These are phyloP conservation scores for Prosopocoilus inquinatus DNA, from an alignment of 2,888 invertebrate genomes.

Conservation along the genomic window DNA sequence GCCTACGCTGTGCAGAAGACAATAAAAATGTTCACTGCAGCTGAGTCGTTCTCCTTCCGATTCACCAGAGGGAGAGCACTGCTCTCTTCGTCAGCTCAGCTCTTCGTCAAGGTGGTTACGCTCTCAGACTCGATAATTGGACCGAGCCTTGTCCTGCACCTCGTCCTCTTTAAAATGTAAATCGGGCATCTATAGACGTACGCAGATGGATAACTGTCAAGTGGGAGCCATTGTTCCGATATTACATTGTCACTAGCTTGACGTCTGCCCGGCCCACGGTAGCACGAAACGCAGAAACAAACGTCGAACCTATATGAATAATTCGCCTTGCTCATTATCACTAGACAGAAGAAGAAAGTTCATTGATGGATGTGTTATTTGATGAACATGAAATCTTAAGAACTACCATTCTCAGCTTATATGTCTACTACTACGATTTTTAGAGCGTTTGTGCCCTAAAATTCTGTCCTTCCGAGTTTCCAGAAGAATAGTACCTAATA, in stretches of 20 bases:
- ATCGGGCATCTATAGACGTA: constrained; percentile 20
- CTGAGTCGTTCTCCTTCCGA: too few relatives aligned
- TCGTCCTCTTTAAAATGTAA: constrained; percentile 23
- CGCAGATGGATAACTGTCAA: constrained; percentile 28
- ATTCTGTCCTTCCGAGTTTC: too few relatives aligned
- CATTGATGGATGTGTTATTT: too few relatives aligned
- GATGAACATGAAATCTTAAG: too few relatives aligned
- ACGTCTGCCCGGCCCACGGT: constrained; percentile 21
- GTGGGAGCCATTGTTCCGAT: constrained; percentile 28
- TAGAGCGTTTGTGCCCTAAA: too few relatives aligned
- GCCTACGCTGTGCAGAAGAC: too few relatives aligned
- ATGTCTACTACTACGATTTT: too few relatives aligned
- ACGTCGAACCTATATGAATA: background rate
- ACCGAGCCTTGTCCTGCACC: constrained; percentile 16
- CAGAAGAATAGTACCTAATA: too few relatives aligned
- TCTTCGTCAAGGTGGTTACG: constrained; percentile 1
- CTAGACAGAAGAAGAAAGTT: too few relatives aligned
- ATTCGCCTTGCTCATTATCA: too few relatives aligned
- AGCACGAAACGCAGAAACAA: constrained; percentile 20
- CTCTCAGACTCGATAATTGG: constrained; percentile 19
- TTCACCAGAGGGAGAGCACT: background rate
- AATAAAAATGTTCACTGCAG: too few relatives aligned
- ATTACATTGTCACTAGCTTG: constrained; percentile 29
- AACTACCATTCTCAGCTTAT: too few relatives aligned
- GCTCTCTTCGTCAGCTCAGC: background rate